Base-by-base conservation (phyloP, 1,140 invertebrate genomes). In the Diorhabda carinulata region DNA sequence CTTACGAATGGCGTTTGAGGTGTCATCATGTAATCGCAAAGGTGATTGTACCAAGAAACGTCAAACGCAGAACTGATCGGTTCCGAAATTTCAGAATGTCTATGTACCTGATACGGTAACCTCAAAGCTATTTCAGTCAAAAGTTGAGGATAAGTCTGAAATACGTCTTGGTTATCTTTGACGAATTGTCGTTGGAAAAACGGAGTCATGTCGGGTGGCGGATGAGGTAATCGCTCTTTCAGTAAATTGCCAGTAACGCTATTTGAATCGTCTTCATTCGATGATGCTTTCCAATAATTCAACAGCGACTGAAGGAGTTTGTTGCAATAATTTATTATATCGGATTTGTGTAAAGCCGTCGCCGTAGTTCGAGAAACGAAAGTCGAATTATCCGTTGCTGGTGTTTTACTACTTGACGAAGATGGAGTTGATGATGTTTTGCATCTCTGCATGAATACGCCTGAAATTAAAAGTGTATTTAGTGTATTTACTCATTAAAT, bases 21-120 rank as follows among this genome's bases (percentile, higher is more conserved):
- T 8, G 93, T 92, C 92, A 98, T 96, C 93, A 98, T 96, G 78
- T 98, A 98, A 79, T 99, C 96, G 81, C 96, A 98, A 1, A 99
- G 85, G 73, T 89, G 87, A 59, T 68, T 74, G 71, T 89, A 90
- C 93, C 93, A 96, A 0, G 84, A 83, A 84, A 81, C 76, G 66
- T 87, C 86, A 69, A 86, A 90, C 47, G 80, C 84, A 73, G 66
- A 82, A 79, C 58, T 86, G 80, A 81, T 85, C 67, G 77, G 83
- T 77, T 74, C 80, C 74, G 81, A 81, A 63, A 83, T 87, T 74
- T 90, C 88, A 4, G 84, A 89, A 77, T 88, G 87, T 74, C 92
- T 91, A 74, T 93, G 87, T 41, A 98, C 92, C 86, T 98, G 96
- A 81, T 98, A 98, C 0, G 97, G 96, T 42, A 99, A 81, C 61